Evolutionary conservation across 2,113 vertebrate genomes (phyloP).

Genomic region (Microcebus griseorufus): DNA sequence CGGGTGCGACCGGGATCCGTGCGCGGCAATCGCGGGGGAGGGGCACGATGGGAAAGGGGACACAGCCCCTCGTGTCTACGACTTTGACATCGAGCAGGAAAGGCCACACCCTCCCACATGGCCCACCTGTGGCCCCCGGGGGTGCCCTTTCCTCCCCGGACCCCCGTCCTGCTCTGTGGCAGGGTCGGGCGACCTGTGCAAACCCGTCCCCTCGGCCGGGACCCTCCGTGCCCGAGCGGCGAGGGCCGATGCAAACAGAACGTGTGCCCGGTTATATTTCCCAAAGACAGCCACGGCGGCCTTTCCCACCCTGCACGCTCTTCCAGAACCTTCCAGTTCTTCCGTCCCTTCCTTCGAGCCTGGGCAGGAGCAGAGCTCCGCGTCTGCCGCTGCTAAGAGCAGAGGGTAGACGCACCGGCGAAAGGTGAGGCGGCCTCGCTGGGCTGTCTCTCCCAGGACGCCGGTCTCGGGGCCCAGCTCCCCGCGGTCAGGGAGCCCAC

Average conservation of each 20-base stretch:
- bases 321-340: not conserved
- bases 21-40: no score
- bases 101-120: not conserved
- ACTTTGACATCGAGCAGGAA: not conserved
- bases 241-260: not conserved
- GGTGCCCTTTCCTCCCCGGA: fast-evolving
- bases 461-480: not conserved
- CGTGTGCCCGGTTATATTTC: not conserved
- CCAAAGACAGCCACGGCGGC: not conserved
- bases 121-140: not conserved
- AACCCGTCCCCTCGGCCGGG: no score
- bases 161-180: not conserved
- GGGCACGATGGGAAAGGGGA: not conserved
- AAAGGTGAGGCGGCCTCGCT: fast-evolving
- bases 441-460: fast-evolving
- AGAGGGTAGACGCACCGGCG: fast-evolving
- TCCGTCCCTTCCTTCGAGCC: not conserved
- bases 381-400: not conserved
- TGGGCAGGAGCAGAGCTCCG: not conserved
- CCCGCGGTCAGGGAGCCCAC: not conserved
- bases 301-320: not conserved
- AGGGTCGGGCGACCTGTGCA: not conserved
- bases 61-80: not conserved
- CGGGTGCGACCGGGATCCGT: not conserved
- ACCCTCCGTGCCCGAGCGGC: not conserved